Evolutionary conservation across 1,140 invertebrate species (phyloP).

Genomic region (Glossosoma conforme): DNA sequence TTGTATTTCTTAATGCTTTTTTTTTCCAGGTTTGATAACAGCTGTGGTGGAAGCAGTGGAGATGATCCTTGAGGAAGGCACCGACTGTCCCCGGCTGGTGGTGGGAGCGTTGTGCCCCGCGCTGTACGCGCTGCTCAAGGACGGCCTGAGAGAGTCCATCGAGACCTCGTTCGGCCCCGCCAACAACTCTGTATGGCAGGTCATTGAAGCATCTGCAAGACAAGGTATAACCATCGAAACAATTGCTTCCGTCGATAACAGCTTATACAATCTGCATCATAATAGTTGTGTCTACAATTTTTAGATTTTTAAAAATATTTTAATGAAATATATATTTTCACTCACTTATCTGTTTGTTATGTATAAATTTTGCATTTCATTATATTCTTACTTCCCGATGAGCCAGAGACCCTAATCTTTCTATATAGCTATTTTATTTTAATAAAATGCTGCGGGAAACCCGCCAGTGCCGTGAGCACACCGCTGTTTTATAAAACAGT

Average conservation of each 20-base stretch:
- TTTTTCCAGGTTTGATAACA: slow-evolving; percentile 55
- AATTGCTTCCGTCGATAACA: neutral
- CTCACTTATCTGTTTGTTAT: no score
- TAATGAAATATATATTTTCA: neutral
- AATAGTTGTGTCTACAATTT: no score
- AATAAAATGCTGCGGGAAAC: no score
- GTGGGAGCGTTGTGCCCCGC: slow-evolving; percentile 73
- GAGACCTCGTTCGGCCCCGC: slow-evolving; percentile 83
- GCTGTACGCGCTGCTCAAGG: slow-evolving; percentile 76
- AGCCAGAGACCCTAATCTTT: no score
- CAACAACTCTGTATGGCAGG: slow-evolving; percentile 84
- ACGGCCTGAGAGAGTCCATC: slow-evolving; percentile 74
- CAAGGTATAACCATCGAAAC: no score
- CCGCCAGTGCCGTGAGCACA: no score
- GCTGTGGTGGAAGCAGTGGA: slow-evolving; percentile 64
- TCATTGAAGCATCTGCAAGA: slow-evolving; percentile 81
- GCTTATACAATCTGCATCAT: no score
- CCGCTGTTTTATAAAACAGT: no score
- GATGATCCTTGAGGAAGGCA: slow-evolving; percentile 51
- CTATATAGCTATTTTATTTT: no score
- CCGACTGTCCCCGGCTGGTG: slow-evolving; percentile 63
- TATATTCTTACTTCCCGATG: neutral
- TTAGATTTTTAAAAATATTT: neutral
- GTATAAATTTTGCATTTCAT: slow-evolving; percentile 12
- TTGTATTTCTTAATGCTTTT: slow-evolving; percentile 11